phyloP scores from a whole-genome alignment of 2,113 vertebrate genomes.

The Notiomystis cincta region DNA sequence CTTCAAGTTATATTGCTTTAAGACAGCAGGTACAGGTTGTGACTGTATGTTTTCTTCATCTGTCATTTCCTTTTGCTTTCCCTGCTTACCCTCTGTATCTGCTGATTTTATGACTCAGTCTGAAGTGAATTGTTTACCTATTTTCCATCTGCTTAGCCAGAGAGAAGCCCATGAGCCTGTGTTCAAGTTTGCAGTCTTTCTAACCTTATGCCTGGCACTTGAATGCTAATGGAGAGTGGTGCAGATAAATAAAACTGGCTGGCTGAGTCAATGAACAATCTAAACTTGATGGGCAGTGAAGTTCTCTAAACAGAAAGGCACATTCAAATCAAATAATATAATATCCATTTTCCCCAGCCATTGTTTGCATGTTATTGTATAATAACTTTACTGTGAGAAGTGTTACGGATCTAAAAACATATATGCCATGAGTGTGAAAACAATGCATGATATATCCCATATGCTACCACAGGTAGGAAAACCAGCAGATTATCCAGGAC shows the following conservation, averaged over 20 bases:
- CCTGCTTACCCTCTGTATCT: neutral
- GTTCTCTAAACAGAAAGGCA: neutral
- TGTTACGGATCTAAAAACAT: neutral
- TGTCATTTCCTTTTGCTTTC: neutral
- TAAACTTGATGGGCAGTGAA: neutral
- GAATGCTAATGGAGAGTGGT: neutral
- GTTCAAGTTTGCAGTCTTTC: neutral
- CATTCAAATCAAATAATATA: neutral
- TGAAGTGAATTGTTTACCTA: neutral
- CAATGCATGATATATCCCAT: neutral
- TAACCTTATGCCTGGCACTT: too few species aligned
- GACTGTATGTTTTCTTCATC: neutral
- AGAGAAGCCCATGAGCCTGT: neutral
- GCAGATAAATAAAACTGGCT: neutral
- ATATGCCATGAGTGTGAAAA: accelerated
- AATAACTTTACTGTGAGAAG: neutral
- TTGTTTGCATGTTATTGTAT: neutral
- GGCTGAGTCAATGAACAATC: neutral
- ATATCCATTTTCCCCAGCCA: neutral
- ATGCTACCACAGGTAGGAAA: neutral
- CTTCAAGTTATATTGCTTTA: neutral
- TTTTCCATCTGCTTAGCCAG: neutral
- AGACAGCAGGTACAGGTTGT: neutral
- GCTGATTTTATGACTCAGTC: constrained; percentile 9
- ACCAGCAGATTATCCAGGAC: neutral